Percentiles rank a stretch among this genome's conserved stretches.
phyloP scores from a whole-genome alignment of 2,797 vertebrate species.

The Chlorospingus flavigularis region DNA sequence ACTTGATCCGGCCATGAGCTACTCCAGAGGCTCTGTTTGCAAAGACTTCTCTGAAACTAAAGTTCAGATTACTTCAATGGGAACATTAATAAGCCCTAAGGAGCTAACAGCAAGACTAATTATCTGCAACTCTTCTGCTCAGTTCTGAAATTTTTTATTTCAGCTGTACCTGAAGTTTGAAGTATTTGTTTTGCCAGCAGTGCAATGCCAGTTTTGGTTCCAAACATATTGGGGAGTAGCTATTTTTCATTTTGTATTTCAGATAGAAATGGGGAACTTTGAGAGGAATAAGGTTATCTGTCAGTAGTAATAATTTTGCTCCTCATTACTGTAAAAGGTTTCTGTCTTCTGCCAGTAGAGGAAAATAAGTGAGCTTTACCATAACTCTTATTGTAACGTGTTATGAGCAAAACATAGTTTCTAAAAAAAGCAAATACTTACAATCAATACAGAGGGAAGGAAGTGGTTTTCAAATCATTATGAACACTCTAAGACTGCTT shows the following conservation, averaged over 20 bases:
- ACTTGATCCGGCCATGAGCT: not conserved
- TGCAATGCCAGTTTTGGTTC: not conserved
- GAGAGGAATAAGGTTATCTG: not conserved
- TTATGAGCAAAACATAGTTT: not conserved
- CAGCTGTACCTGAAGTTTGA: not conserved
- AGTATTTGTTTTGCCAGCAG: not conserved
- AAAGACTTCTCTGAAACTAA: not conserved
- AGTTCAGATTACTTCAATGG: not conserved
- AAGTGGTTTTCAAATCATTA: not conserved
- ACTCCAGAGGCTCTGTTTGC: not conserved
- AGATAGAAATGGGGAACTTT: not conserved
- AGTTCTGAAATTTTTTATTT: not conserved
- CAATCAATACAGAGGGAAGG: not conserved
- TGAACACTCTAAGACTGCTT: not conserved
- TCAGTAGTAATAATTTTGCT: not conserved
- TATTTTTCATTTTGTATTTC: not conserved
- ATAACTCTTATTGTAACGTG: not conserved
- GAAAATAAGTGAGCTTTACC: not conserved
- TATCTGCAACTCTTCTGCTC: not conserved
- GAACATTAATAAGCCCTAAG: not conserved
- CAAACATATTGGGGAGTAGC: not conserved
- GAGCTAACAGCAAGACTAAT: not conserved
- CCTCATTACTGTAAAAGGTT: not conserved
- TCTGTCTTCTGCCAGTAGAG: not conserved
- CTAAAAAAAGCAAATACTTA: not conserved